These are phyloP conservation scores for Drosophila neocordata DNA, from an alignment of 1,140 invertebrate species.

Conservation along the genomic window DNA sequence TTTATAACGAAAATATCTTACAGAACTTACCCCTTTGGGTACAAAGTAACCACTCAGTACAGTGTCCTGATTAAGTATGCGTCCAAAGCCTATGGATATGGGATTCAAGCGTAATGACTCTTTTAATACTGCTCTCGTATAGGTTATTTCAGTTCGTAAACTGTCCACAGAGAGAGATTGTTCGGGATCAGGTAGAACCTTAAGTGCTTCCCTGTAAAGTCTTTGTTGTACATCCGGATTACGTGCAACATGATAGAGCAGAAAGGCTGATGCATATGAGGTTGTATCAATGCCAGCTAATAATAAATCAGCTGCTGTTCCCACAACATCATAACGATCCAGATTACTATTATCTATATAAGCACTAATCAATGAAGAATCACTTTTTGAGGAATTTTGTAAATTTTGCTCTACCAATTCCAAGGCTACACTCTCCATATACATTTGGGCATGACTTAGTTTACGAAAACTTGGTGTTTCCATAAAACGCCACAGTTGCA, in stretches of 20 bases:
- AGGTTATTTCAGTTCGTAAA: constrained; percentile 86
- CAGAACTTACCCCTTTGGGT: constrained; percentile 90
- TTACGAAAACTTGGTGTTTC: constrained; percentile 89
- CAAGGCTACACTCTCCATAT: constrained; percentile 89
- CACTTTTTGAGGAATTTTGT: constrained; percentile 25
- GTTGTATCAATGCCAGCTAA: constrained; percentile 95
- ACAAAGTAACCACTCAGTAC: constrained; percentile 92
- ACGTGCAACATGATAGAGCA: constrained; percentile 90
- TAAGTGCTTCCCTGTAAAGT: constrained; percentile 87
- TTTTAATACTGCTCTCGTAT: constrained; percentile 91
- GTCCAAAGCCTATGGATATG: constrained; percentile 91
- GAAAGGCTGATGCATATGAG: constrained; percentile 90
- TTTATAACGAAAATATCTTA: not conserved
- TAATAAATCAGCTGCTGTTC: constrained; percentile 92
- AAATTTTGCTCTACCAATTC: constrained; percentile 87
- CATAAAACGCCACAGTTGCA: constrained; percentile 88
- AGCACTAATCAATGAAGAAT: constrained; percentile 85
- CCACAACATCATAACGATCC: constrained; percentile 90
- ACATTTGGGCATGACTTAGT: constrained; percentile 87
- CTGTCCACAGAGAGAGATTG: constrained; percentile 85
- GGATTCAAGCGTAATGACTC: constrained; percentile 93
- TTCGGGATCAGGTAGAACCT: constrained; percentile 84
- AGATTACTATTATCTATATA: constrained; percentile 88
- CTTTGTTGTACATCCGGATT: constrained; percentile 90
- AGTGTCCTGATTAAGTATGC: constrained; percentile 90